A percentile compares a stretch with the other conserved stretches of the same genome.
Conservation (phyloP, 2,888 invertebrate genomes). For the Parelbella ahira region DNA sequence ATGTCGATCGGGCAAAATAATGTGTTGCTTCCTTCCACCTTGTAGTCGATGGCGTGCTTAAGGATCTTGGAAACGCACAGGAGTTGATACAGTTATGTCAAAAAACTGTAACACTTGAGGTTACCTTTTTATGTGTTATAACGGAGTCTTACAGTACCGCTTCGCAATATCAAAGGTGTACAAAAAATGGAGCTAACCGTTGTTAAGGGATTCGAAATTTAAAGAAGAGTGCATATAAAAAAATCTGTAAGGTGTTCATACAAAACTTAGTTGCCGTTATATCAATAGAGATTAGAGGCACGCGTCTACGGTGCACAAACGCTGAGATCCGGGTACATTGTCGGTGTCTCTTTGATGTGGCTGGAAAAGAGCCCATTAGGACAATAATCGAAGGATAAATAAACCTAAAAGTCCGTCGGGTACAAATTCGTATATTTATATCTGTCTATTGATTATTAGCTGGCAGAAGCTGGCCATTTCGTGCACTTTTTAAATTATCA, state of each 20-base stretch:
- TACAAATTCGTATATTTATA: constrained; percentile 54
- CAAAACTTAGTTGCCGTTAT: constrained; percentile 64
- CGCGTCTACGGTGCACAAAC: constrained; percentile 56
- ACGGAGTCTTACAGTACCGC: constrained; percentile 65
- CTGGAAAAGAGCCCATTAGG: constrained; percentile 64
- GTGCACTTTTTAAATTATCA: too few relatives aligned
- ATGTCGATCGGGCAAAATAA: constrained; percentile 70
- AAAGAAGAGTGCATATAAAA: constrained; percentile 47
- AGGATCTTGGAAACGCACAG: constrained; percentile 48
- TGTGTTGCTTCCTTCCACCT: constrained; percentile 79
- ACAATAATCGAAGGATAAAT: constrained; percentile 39
- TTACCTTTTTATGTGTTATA: constrained; percentile 47
- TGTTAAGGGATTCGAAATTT: constrained; percentile 61
- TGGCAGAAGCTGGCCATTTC: too few relatives aligned
- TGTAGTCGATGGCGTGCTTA: constrained; percentile 44
- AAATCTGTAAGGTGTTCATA: constrained; percentile 71
- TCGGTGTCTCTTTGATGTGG: constrained; percentile 69
- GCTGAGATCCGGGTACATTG: constrained; percentile 53
- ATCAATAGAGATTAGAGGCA: constrained; percentile 77
- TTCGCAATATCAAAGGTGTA: constrained; percentile 56
- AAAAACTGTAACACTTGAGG: constrained; percentile 73
- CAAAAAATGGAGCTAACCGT: constrained; percentile 64
- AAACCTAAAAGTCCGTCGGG: constrained; percentile 42
- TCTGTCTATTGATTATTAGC: too few relatives aligned
- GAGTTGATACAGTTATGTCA: constrained; percentile 70